A percentile compares a stretch with the other conserved stretches of the same genome.
phyloP scores from a whole-genome alignment of 2,113 vertebrate species.

The Anolis carolinensis region DNA sequence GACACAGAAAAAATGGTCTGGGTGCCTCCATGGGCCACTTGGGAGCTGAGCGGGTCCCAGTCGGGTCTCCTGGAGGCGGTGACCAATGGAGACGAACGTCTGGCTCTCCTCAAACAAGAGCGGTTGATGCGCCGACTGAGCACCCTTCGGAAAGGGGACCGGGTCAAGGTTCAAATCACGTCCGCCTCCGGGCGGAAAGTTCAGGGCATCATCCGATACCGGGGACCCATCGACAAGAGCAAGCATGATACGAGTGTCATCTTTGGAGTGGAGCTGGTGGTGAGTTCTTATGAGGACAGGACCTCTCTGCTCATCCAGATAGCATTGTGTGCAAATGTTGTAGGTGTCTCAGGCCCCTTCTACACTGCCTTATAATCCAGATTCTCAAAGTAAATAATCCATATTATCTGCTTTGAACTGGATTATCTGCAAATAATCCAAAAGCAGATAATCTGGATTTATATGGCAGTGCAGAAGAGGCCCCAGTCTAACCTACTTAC shows the following conservation, averaged over 20 bases:
- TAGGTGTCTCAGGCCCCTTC: too few relatives aligned
- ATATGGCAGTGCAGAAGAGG: too few relatives aligned
- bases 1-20: slow-evolving; percentile 71
- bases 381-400: too few relatives aligned
- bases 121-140: slow-evolving; percentile 66
- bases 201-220: slow-evolving; percentile 75
- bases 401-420: too few relatives aligned
- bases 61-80: slow-evolving; percentile 76
- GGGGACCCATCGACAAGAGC: slow-evolving; percentile 66
- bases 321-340: too few relatives aligned
- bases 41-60: slow-evolving; percentile 64
- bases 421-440: too few relatives aligned
- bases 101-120: slow-evolving; percentile 70
- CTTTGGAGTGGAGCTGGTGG: slow-evolving; percentile 79
- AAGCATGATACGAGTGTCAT: slow-evolving; percentile 68
- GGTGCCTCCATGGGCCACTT: slow-evolving; percentile 66
- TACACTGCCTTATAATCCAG: too few relatives aligned
- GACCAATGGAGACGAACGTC: slow-evolving; percentile 69
- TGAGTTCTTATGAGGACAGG: slow-evolving; percentile 5
- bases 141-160: slow-evolving; percentile 56
- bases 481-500: background rate
- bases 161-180: slow-evolving; percentile 69
- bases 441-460: too few relatives aligned
- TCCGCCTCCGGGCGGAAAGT: slow-evolving; percentile 69
- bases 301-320: too few relatives aligned